Evolutionary conservation across 2,113 vertebrate genomes (phyloP).

Genomic region (Grus americana): DNA sequence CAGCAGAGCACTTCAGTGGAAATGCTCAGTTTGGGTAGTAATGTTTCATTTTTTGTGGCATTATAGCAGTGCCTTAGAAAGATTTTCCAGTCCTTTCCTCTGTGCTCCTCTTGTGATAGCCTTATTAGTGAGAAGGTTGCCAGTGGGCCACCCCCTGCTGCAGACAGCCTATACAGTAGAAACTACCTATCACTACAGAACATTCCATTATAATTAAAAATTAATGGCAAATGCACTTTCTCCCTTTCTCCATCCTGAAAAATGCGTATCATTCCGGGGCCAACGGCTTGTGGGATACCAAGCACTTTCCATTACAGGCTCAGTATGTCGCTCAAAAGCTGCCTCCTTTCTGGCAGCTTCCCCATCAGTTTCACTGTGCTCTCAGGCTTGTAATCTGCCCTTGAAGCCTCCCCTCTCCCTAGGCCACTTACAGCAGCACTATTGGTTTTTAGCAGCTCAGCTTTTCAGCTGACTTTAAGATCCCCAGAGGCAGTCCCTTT

Average conservation of each 20-base stretch:
- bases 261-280: not conserved
- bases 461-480: slow-evolving; percentile 2
- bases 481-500: not conserved
- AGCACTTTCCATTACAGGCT: not conserved
- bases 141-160: not conserved
- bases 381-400: not conserved
- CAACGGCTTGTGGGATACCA: not conserved
- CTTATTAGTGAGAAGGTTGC: not conserved
- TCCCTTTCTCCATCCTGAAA: not conserved
- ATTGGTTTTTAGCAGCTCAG: slow-evolving; percentile 17
- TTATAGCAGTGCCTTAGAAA: not conserved
- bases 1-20: not conserved
- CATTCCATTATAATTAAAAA: slow-evolving; percentile 42
- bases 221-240: slow-evolving; percentile 11
- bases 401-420: not conserved
- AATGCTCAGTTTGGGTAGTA: not conserved
- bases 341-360: not conserved
- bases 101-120: not conserved
- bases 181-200: not conserved
- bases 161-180: not conserved
- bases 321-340: not conserved
- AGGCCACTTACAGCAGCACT: not conserved
- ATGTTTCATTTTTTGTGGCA: not conserved
- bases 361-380: not conserved
- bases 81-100: not conserved